Percentiles rank a stretch among this genome's conserved stretches.
Evolutionary conservation across 2,113 vertebrate genomes (phyloP).

Genomic region (Anhinga anhinga): DNA sequence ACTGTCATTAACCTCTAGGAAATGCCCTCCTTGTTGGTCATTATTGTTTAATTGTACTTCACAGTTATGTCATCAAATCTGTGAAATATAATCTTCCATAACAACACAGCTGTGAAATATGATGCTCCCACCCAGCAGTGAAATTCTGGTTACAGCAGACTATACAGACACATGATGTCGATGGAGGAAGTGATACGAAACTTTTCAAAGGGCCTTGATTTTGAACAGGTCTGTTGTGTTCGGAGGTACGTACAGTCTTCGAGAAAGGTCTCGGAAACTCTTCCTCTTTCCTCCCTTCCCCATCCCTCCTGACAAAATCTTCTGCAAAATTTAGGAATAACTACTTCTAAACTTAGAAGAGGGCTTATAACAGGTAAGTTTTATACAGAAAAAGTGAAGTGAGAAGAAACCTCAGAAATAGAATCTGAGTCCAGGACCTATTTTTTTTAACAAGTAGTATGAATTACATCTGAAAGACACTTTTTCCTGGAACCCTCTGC

Average conservation of each 20-base stretch:
- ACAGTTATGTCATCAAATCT: constrained; percentile 24
- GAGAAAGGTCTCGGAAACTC: background rate
- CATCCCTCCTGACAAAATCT: background rate
- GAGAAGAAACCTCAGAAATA: constrained; percentile 35
- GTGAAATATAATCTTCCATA: background rate
- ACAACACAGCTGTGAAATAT: constrained; percentile 27
- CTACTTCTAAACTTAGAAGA: background rate
- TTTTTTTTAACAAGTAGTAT: background rate
- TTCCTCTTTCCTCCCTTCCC: background rate
- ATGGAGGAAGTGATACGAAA: background rate
- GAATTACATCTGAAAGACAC: background rate
- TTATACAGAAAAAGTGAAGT: background rate
- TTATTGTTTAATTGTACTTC: constrained; percentile 31
- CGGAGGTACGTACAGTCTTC: background rate
- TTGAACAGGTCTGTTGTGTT: background rate
- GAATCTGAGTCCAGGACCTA: background rate
- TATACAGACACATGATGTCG: background rate
- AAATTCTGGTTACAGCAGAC: background rate
- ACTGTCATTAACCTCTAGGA: constrained; percentile 39
- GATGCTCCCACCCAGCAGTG: background rate
- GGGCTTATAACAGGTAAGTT: background rate
- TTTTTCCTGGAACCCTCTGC: background rate
- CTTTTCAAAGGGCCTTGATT: background rate
- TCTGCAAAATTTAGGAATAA: background rate
- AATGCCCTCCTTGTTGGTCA: constrained; percentile 7